phyloP scores from a whole-genome alignment of 64 coral and sea anemone species.

The Stichodactyla helianthus region DNA sequence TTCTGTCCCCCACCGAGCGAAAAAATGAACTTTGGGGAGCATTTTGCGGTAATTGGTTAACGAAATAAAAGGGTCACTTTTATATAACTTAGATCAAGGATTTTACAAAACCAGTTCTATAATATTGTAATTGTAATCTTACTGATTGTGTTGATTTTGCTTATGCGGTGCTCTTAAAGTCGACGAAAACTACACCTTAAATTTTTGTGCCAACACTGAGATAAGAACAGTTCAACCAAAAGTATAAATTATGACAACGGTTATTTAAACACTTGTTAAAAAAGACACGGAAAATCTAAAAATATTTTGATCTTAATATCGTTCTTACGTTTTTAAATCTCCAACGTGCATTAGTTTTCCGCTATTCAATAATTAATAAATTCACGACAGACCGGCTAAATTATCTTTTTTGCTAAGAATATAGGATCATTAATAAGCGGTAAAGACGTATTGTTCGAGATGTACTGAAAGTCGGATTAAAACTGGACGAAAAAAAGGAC shows the following conservation, averaged over 20 bases:
- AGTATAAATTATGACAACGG: too few species aligned
- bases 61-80: not conserved
- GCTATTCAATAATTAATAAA: conserved; percentile 1
- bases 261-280: not conserved
- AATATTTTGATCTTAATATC: not conserved
- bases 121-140: not conserved
- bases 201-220: too few species aligned
- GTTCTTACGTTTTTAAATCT: not conserved
- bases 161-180: not conserved
- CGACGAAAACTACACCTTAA: too few species aligned
- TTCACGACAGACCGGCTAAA: not conserved
- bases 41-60: not conserved
- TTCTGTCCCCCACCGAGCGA: not conserved
- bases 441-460: too few species aligned
- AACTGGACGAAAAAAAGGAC: too few species aligned
- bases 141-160: not conserved
- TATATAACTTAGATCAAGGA: not conserved
- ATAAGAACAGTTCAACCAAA: too few species aligned
- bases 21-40: not conserved
- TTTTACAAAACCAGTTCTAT: not conserved
- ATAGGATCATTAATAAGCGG: too few species aligned
- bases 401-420: not conserved
- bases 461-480: too few species aligned
- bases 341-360: not conserved
- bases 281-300: not conserved